Evolutionary conservation across 2,888 invertebrate genomes (phyloP).

Genomic region (Campoplex capitator): DNA sequence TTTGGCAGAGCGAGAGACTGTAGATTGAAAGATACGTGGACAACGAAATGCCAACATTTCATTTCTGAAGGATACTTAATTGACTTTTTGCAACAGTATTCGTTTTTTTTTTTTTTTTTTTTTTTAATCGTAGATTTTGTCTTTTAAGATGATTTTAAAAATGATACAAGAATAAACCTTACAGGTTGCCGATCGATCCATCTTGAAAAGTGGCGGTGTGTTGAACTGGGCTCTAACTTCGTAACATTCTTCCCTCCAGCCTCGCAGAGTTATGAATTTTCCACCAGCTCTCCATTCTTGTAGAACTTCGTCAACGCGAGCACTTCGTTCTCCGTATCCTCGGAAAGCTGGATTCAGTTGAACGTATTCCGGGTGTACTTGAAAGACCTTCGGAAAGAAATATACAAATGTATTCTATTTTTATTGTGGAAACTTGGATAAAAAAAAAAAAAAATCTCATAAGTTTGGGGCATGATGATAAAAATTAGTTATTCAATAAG

Average conservation of each 20-base stretch:
- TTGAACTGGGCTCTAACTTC: conserved; percentile 93
- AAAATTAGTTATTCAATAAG: neutral
- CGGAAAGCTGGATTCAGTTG: conserved; percentile 95
- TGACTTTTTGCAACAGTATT: neutral
- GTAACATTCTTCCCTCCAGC: conserved; percentile 98
- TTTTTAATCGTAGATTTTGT: neutral
- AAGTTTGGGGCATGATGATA: no score
- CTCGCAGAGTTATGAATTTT: conserved; percentile 92
- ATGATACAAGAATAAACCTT: conserved; percentile 75
- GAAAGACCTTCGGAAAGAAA: conserved; percentile 87
- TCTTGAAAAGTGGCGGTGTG: conserved; percentile 88
- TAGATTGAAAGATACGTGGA: neutral
- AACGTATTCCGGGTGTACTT: conserved; percentile 90
- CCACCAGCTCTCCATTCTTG: conserved; percentile 91
- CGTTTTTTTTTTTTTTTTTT: neutral
- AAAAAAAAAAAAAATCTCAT: no score
- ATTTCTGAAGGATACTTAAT: neutral
- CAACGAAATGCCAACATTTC: neutral
- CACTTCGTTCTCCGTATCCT: conserved; percentile 93
- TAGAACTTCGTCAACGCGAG: conserved; percentile 92
- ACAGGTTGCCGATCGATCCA: conserved; percentile 97
- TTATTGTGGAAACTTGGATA: neutral
- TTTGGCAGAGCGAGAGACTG: neutral
- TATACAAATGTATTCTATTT: neutral
- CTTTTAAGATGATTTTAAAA: neutral